Evolutionary conservation across 2,113 vertebrate species (phyloP), one percentile per base, ranked within the genome.

Genomic region (Campylomormyrus tamandua): DNA sequence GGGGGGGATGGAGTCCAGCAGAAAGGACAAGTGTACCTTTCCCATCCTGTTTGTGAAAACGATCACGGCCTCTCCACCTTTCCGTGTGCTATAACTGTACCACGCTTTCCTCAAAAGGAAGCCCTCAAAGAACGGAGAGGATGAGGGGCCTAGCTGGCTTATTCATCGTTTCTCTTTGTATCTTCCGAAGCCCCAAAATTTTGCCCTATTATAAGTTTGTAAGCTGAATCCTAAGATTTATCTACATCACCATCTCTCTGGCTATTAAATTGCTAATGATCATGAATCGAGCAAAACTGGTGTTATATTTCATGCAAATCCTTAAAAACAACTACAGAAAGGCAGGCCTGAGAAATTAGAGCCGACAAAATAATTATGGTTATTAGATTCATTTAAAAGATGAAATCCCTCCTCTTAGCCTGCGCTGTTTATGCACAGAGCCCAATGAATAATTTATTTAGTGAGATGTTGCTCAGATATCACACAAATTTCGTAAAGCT

Each of bases 401-500:
- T 90, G 48, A 87, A 90, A 83, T 70, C 89, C 91, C 66, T 83
- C 86, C 42, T 91, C 77, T 92, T 52, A 42, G 45, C 2, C 15
- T 17, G 35, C 46, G 77, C 58, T 80, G 49, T 58, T 48, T 31
- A 66, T 90, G 87, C 89, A 90, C 31, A 87, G 70, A 15, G 89
- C 77, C 49, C 83, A 49, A 86, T 93, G 50, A 91, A 92, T 93
- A 88, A 92, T 91, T 93, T 89, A 91, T 92, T 90, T 90, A 91
- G 89, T 31, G 90, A 92, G 89, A 91, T 91, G 88, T 77, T 94
- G 91, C 93, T 93, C 88, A 88, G 88, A 90, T 87, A 85, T 90
- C 45, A 88, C 93, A 90, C 91, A 94, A 93, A 93, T 92, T 92
- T 93, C 88, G 91, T 93, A 86, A 92, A 89, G 48, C 49, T 31